Evolutionary conservation across 2,797 vertebrate genomes (phyloP).

Genomic region (Dermochelys coriacea): DNA sequence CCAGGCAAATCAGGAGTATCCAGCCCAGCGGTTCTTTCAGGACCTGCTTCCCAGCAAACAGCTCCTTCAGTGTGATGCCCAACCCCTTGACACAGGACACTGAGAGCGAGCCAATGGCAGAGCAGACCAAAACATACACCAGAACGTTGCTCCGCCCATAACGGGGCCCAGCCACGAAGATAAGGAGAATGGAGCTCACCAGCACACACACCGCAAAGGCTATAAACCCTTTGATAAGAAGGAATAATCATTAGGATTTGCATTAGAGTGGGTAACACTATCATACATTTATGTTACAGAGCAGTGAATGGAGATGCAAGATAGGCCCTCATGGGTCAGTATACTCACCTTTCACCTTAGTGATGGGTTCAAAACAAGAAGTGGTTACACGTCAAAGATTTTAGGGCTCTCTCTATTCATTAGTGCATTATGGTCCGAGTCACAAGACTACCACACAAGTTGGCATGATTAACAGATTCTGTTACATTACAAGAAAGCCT

Average conservation of each 20-base stretch:
- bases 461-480: background rate
- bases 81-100: constrained; percentile 90
- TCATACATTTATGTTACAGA: background rate
- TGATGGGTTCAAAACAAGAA: background rate
- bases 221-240: constrained; percentile 85
- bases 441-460: accelerated
- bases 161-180: constrained; percentile 85
- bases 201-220: constrained; percentile 86
- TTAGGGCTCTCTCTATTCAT: background rate
- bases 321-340: background rate
- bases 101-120: constrained; percentile 88
- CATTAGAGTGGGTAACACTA: background rate
- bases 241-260: constrained; percentile 12
- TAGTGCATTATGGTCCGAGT: background rate
- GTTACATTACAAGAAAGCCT: background rate
- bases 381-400: background rate
- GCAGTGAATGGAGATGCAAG: background rate
- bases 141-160: constrained; percentile 89
- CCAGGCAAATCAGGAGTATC: constrained; percentile 85
- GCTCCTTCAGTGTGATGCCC: constrained; percentile 88
- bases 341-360: background rate
- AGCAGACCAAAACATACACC: constrained; percentile 90
- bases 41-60: constrained; percentile 85
- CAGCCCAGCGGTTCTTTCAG: constrained; percentile 87
- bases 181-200: constrained; percentile 86